Evolutionary conservation across 2,797 vertebrate species (phyloP).

Genomic region (Semaprochilodus insignis): DNA sequence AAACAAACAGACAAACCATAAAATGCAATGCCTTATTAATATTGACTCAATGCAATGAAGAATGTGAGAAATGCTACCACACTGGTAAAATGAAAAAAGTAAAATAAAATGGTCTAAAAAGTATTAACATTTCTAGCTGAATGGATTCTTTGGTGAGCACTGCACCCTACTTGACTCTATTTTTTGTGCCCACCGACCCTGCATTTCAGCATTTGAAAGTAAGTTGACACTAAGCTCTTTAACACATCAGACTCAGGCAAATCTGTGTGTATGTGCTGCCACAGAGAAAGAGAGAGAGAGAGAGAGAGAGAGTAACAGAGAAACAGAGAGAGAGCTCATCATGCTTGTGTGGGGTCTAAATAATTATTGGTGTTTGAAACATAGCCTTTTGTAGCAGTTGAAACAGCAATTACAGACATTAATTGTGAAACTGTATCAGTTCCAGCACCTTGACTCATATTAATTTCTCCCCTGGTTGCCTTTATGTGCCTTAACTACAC

Average conservation of each 20-base stretch:
- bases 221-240: conserved; percentile 22
- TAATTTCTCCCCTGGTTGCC: conserved; percentile 82
- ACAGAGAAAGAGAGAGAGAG: background rate
- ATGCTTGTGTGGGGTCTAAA: conserved; percentile 31
- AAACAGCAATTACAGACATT: conserved; percentile 74
- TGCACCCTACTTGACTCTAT: background rate
- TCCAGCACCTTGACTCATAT: conserved; percentile 80
- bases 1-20: background rate
- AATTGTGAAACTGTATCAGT: conserved; percentile 78
- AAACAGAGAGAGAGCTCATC: background rate
- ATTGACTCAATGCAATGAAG: background rate
- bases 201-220: conserved; percentile 8
- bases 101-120: background rate
- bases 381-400: conserved; percentile 65
- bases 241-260: conserved; percentile 7
- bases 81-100: background rate
- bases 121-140: background rate
- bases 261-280: background rate
- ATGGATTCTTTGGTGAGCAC: background rate
- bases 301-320: background rate
- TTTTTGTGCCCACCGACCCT: background rate
- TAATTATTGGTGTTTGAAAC: conserved; percentile 40
- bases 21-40: background rate
- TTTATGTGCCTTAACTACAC: conserved; percentile 72
- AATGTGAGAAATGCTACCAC: background rate